Conservation (phyloP, 2,797 vertebrate species). For the Antennarius maculatus region DNA sequence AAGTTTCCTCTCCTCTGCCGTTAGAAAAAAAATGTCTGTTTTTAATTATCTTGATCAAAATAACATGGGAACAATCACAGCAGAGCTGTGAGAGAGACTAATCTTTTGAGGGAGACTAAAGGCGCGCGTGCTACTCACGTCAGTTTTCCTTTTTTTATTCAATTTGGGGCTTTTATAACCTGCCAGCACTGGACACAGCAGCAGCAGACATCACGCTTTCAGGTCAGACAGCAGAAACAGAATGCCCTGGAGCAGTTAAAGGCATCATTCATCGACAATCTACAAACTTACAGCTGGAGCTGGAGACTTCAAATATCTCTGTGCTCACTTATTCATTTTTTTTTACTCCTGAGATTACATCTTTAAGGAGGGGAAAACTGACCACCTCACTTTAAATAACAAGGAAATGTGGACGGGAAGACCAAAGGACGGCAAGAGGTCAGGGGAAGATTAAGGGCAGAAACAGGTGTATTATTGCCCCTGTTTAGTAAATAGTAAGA, state of each 20-base stretch:
- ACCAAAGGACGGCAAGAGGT: constrained; percentile 43
- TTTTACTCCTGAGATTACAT: constrained; percentile 20
- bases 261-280: constrained; percentile 12
- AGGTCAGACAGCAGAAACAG: constrained; percentile 35
- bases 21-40: constrained; percentile 4
- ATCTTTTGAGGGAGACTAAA: constrained; percentile 36
- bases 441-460: constrained; percentile 53
- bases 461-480: constrained; percentile 65
- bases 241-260: constrained; percentile 22
- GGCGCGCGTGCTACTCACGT: constrained; percentile 14
- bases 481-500: constrained; percentile 71
- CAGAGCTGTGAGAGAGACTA: constrained; percentile 46
- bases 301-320: constrained; percentile 3
- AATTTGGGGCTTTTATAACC: not conserved
- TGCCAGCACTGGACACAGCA: constrained; percentile 10
- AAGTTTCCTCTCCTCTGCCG: not conserved
- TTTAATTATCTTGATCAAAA: constrained; percentile 68
- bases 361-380: constrained; percentile 12
- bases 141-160: constrained; percentile 4
- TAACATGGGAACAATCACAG: constrained; percentile 56
- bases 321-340: not conserved
- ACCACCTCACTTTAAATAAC: constrained; percentile 7
- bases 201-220: constrained; percentile 15
- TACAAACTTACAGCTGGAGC: constrained; percentile 30
- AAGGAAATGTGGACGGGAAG: constrained; percentile 38